These are phyloP conservation scores for Ahaetulla prasina DNA, from an alignment of 2,113 vertebrate species.

Conservation along the genomic window DNA sequence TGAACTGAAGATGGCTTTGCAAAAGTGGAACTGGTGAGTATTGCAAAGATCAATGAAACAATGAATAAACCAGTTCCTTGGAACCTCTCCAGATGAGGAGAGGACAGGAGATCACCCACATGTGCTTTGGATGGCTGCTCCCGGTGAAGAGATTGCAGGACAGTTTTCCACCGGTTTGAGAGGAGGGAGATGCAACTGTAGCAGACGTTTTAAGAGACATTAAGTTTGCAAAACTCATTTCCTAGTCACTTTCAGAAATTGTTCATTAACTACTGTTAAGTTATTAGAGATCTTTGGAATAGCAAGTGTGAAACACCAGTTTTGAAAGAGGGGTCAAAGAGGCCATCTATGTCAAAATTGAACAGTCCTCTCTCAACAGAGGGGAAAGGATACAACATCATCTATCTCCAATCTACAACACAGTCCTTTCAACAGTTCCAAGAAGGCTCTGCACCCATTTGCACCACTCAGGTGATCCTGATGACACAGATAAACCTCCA, in stretches of 20 bases:
- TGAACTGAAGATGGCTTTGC: neutral
- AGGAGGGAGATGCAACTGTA: neutral
- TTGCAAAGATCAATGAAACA: neutral
- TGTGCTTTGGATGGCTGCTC: neutral
- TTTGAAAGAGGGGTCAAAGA: too few relatives aligned
- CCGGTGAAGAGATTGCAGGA: neutral
- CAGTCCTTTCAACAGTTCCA: too few relatives aligned
- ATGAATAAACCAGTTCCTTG: neutral
- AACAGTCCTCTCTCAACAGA: too few relatives aligned
- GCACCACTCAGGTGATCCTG: too few relatives aligned
- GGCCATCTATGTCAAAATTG: too few relatives aligned
- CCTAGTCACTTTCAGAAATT: neutral
- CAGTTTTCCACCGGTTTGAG: neutral
- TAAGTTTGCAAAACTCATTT: neutral
- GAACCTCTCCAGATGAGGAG: neutral
- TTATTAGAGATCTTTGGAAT: neutral
- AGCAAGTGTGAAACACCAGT: neutral
- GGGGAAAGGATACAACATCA: too few relatives aligned
- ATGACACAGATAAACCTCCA: too few relatives aligned
- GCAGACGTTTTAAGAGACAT: neutral
- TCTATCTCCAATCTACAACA: too few relatives aligned
- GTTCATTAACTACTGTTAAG: neutral
- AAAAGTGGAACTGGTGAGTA: neutral
- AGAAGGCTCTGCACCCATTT: too few relatives aligned
- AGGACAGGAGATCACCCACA: neutral